phyloP scores from a whole-genome alignment of 2,888 invertebrate genomes.

The Unio pictorum region DNA sequence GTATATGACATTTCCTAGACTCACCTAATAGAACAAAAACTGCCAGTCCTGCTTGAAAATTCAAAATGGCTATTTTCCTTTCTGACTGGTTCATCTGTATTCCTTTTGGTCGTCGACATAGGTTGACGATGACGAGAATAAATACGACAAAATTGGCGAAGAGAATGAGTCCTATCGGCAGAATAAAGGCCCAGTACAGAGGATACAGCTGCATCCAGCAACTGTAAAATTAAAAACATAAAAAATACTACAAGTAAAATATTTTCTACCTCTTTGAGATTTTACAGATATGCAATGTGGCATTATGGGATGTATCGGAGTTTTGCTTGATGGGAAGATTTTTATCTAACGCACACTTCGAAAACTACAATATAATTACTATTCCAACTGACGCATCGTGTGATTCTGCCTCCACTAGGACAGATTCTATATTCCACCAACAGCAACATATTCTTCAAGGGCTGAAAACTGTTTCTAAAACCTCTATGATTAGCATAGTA shows the following conservation, averaged over 20 bases:
- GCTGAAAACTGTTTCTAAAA: too few relatives aligned
- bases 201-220: constrained; percentile 62
- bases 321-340: too few relatives aligned
- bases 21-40: constrained; percentile 52
- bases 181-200: constrained; percentile 61
- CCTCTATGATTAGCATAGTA: too few relatives aligned
- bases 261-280: too few relatives aligned
- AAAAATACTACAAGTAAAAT: background rate
- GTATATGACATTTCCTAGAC: background rate
- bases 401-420: too few relatives aligned
- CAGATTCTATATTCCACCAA: too few relatives aligned
- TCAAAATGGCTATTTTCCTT: constrained; percentile 51
- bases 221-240: constrained; percentile 35
- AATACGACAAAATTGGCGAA: constrained; percentile 53
- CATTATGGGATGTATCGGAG: too few relatives aligned
- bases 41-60: constrained; percentile 59
- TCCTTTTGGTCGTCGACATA: constrained; percentile 41
- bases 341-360: too few relatives aligned
- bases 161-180: constrained; percentile 61
- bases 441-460: too few relatives aligned
- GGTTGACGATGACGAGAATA: constrained; percentile 51
- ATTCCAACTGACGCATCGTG: too few relatives aligned
- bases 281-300: too few relatives aligned
- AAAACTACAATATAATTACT: too few relatives aligned
- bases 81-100: constrained; percentile 71